Evolutionary conservation across 2,113 vertebrate species (phyloP).

Genomic region (Crotophaga sulcirostris): DNA sequence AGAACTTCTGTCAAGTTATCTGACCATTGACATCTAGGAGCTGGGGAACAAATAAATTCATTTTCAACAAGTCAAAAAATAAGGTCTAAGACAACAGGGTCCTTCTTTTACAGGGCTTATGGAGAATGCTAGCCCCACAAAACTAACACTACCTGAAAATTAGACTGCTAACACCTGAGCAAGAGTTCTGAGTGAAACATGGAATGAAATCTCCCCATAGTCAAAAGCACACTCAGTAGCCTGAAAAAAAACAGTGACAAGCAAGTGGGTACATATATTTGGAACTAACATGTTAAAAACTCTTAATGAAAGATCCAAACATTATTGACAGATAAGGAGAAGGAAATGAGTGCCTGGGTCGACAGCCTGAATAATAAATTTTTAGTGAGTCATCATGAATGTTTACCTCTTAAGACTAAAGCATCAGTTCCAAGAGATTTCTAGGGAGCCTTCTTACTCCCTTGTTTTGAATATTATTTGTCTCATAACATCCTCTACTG

Average conservation of each 20-base stretch:
- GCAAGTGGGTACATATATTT: background rate
- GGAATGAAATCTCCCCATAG: background rate
- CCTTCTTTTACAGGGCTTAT: fast-evolving
- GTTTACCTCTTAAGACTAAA: conserved; percentile 38
- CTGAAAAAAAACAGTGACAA: background rate
- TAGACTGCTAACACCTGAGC: background rate
- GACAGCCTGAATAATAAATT: conserved; percentile 26
- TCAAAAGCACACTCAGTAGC: background rate
- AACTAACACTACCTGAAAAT: background rate
- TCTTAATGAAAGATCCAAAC: background rate
- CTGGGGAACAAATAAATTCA: background rate
- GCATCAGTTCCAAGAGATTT: conserved; percentile 13
- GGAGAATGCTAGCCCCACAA: background rate
- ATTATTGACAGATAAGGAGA: background rate
- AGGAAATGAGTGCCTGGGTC: conserved; percentile 40
- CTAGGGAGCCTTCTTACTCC: background rate
- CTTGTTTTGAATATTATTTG: background rate
- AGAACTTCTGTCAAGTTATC: background rate
- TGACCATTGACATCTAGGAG: background rate
- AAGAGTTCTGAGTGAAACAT: background rate
- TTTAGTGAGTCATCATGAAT: conserved; percentile 37
- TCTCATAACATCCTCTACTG: background rate
- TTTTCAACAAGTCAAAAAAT: background rate
- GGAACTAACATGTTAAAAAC: background rate
- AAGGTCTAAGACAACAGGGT: background rate